Conservation (phyloP, 1,140 invertebrate genomes). For the Ostrea denselamellosa region DNA sequence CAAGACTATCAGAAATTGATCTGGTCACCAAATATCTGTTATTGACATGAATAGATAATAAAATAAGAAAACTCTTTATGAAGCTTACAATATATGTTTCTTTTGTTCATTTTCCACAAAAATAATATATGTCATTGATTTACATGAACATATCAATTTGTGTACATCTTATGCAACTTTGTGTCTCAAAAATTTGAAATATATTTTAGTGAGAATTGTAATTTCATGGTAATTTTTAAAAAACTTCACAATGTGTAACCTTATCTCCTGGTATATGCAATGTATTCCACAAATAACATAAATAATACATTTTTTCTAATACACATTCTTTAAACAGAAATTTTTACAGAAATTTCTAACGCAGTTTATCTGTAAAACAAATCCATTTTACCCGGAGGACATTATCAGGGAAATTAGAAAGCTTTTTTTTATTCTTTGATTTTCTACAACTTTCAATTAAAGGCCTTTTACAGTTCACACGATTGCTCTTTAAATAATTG, state of each 20-base stretch:
- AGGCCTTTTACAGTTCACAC: neutral
- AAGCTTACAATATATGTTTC: too few species aligned
- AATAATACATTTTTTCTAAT: too few species aligned
- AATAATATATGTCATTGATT: too few species aligned
- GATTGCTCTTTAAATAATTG: slow-evolving; percentile 14
- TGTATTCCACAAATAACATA: neutral
- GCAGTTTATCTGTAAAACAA: neutral
- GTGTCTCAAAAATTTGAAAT: too few species aligned
- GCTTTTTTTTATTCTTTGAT: neutral
- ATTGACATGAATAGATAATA: neutral
- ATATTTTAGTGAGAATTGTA: too few species aligned
- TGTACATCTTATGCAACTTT: too few species aligned
- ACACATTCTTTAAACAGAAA: too few species aligned
- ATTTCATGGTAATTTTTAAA: too few species aligned
- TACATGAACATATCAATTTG: too few species aligned
- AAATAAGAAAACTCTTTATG: neutral
- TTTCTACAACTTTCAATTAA: slow-evolving; percentile 16
- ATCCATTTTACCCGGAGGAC: neutral
- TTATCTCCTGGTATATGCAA: too few species aligned
- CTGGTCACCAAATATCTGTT: neutral
- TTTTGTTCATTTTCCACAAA: too few species aligned
- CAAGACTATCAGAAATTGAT: slow-evolving; percentile 10
- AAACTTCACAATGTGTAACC: neutral
- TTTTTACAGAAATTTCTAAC: too few species aligned
- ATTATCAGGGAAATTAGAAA: slow-evolving; percentile 3